Conservation (phyloP, 2,888 invertebrate genomes). For the Drosophila limbata region DNA sequence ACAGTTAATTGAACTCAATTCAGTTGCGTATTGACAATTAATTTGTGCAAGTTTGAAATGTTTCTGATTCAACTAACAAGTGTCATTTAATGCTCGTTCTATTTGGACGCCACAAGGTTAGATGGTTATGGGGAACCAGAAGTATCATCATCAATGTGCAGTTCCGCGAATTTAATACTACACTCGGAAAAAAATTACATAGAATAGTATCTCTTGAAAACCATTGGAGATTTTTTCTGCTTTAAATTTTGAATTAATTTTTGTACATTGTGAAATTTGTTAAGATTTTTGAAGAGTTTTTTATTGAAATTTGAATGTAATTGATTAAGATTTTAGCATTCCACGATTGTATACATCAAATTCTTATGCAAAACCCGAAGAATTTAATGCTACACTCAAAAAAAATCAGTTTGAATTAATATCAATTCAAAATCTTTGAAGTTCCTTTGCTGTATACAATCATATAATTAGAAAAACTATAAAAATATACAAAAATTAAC, state of each 20-base stretch:
- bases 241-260: not conserved
- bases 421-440: no score
- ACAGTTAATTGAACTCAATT: constrained; percentile 70
- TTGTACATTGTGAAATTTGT: no score
- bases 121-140: not conserved
- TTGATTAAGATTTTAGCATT: no score
- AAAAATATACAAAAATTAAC: no score
- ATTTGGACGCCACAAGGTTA: constrained; percentile 33
- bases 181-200: not conserved
- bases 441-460: no score
- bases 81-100: constrained; percentile 1
- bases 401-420: no score
- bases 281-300: no score
- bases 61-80: constrained; percentile 5
- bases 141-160: constrained; percentile 37
- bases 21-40: constrained; percentile 33
- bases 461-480: no score
- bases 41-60: constrained; percentile 19
- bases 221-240: not conserved
- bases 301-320: no score
- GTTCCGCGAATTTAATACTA: constrained; percentile 47
- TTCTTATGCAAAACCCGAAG: no score
- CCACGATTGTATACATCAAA: no score
- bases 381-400: no score
- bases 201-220: constrained; percentile 6